These are phyloP conservation scores for Heteromyza rotundicornis DNA, from an alignment of 2,888 invertebrate genomes.

Conservation along the genomic window DNA sequence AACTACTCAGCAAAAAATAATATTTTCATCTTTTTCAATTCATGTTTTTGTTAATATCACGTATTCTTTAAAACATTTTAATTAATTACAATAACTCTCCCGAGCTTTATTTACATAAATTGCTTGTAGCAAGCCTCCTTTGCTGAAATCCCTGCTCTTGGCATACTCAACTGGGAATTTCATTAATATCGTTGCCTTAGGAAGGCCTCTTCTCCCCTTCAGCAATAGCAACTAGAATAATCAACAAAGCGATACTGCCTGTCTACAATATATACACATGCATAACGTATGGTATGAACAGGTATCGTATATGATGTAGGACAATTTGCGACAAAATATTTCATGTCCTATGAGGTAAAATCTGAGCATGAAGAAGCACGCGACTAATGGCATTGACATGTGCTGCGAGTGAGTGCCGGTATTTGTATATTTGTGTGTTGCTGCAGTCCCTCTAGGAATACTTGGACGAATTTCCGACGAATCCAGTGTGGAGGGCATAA, in stretches of 20 bases:
- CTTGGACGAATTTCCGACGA: too few species aligned
- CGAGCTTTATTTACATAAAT: background rate
- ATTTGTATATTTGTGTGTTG: too few species aligned
- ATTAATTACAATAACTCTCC: background rate
- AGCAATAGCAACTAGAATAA: conserved; percentile 2
- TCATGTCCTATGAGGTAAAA: background rate
- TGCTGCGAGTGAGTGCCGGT: conserved; percentile 11
- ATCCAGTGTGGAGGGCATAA: too few species aligned
- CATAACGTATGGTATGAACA: background rate
- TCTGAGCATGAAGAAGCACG: background rate
- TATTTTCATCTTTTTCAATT: too few species aligned
- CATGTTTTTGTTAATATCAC: too few species aligned
- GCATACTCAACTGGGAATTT: conserved; percentile 7
- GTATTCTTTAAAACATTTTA: background rate
- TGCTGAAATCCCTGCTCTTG: background rate
- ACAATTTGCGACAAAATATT: conserved; percentile 19
- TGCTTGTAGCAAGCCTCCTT: background rate
- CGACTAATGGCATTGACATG: conserved; percentile 22
- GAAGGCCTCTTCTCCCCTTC: too few species aligned
- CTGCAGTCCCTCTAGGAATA: too few species aligned
- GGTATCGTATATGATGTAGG: background rate
- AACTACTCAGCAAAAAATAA: too few species aligned
- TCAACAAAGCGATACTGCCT: background rate
- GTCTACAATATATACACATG: background rate
- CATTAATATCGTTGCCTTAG: conserved; percentile 15